A percentile compares a stretch with the other conserved stretches of the same genome.
phyloP scores from a whole-genome alignment of 2,113 vertebrate species.

The Dendropsophus ebraccatus region DNA sequence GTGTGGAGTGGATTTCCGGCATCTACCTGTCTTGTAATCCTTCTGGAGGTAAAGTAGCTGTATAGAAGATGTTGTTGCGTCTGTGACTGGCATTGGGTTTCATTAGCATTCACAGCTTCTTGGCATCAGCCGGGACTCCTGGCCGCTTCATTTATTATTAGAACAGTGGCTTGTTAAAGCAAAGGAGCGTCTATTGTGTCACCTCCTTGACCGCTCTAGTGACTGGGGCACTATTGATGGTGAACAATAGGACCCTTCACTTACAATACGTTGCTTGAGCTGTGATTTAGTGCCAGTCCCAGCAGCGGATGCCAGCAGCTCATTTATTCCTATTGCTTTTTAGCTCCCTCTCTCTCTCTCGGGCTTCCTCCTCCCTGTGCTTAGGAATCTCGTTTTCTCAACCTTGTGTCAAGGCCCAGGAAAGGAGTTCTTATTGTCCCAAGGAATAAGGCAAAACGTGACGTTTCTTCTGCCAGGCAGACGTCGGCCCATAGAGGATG shows the following conservation, averaged over 20 bases:
- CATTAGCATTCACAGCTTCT: not conserved
- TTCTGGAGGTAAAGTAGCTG: not conserved
- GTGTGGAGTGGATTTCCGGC: not conserved
- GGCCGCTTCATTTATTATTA: constrained; percentile 4
- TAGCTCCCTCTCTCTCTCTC: not conserved
- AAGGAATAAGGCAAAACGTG: constrained; percentile 18
- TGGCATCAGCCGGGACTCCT: not conserved
- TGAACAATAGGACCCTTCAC: constrained; percentile 1
- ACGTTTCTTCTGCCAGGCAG: constrained; percentile 21
- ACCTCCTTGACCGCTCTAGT: not conserved
- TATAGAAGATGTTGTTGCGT: not conserved
- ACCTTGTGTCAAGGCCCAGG: not conserved
- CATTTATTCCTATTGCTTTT: not conserved
- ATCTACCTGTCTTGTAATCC: not conserved
- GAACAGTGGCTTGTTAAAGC: not conserved
- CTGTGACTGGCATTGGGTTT: not conserved
- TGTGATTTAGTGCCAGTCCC: constrained; percentile 14
- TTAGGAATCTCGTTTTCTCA: not conserved
- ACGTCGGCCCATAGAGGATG: not conserved
- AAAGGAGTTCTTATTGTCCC: constrained; percentile 8
- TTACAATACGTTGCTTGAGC: not conserved
- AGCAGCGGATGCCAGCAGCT: constrained; percentile 23
- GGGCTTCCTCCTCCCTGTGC: not conserved
- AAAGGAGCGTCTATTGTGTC: not conserved
- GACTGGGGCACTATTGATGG: constrained; percentile 27